phyloP scores from a whole-genome alignment of 2,113 vertebrate species.

The Oryzias melastigma region DNA sequence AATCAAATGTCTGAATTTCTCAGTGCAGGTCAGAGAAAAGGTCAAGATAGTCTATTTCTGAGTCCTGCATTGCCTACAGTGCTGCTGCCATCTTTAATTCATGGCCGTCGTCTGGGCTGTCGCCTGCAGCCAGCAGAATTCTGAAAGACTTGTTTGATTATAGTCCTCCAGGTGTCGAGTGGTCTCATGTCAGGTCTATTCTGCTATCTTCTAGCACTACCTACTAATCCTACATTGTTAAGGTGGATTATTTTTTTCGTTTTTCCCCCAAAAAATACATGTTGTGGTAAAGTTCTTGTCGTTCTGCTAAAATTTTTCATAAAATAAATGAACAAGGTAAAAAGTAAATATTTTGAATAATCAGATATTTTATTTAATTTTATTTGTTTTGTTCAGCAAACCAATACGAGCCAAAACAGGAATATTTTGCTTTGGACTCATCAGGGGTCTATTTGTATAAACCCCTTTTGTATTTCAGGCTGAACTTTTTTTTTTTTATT shows the following conservation, averaged over 20 bases:
- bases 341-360: no score
- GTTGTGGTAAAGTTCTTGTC: no score
- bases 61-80: conserved; percentile 44
- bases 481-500: no score
- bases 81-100: conserved; percentile 69
- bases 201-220: conserved; percentile 26
- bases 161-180: conserved; percentile 33
- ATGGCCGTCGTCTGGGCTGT: conserved; percentile 58
- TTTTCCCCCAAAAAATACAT: no score
- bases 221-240: conserved; percentile 35
- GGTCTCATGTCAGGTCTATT: conserved; percentile 31
- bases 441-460: no score
- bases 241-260: not conserved
- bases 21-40: conserved; percentile 52
- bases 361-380: no score
- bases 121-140: conserved; percentile 57
- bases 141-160: conserved; percentile 40
- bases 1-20: conserved; percentile 66
- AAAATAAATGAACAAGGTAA: no score
- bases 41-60: conserved; percentile 64
- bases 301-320: no score
- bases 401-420: no score
- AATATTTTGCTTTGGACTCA: no score
- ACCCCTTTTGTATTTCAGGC: no score
- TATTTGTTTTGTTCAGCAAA: no score